Evolutionary conservation across 2,888 invertebrate species (phyloP).

Genomic region (Tortricodes alternella): DNA sequence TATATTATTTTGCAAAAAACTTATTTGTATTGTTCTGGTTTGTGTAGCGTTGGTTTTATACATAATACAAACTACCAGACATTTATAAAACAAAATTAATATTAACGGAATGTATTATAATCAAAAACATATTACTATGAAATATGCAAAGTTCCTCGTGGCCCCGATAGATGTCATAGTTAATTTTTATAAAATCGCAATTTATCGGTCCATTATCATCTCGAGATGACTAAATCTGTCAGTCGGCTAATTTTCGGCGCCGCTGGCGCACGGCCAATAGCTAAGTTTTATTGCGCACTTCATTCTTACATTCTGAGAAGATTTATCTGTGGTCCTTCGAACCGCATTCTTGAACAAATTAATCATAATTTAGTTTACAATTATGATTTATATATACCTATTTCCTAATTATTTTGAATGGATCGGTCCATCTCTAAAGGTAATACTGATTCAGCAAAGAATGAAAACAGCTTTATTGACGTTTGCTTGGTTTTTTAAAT

Average conservation of each 20-base stretch:
- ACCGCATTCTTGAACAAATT: neutral
- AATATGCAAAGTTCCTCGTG: neutral
- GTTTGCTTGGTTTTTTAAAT: too few relatives aligned
- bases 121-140: neutral
- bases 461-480: too few relatives aligned
- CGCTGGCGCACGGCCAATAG: constrained; percentile 11
- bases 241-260: constrained; percentile 12
- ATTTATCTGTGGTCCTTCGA: neutral
- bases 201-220: constrained; percentile 14
- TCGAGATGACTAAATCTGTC: constrained; percentile 25
- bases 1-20: too few relatives aligned
- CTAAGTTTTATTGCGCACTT: constrained; percentile 2
- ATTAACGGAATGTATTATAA: neutral
- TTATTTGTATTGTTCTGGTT: too few relatives aligned
- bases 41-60: too few relatives aligned
- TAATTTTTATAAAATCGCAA: constrained; percentile 8
- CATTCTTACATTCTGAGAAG: neutral
- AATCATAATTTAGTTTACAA: neutral
- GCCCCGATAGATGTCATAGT: constrained; percentile 1
- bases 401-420: neutral
- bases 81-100: neutral
- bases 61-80: too few relatives aligned
- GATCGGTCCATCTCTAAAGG: too few relatives aligned
- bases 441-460: too few relatives aligned
- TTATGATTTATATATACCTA: neutral